Percentiles rank a stretch among this genome's conserved stretches.
Evolutionary conservation across 1,140 invertebrate species (phyloP).

Genomic region (Araneus ventricosus): DNA sequence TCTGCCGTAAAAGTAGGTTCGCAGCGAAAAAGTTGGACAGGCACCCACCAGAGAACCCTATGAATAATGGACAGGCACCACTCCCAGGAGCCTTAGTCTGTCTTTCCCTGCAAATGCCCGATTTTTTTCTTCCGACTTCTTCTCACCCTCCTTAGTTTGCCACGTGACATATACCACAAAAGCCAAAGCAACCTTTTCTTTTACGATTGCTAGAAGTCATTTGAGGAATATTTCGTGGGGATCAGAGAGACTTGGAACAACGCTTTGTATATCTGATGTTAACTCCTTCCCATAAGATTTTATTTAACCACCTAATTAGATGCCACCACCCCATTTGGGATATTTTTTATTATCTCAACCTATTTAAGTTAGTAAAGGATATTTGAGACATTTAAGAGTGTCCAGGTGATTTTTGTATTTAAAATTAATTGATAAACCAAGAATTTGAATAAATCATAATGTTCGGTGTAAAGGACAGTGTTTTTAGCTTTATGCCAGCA

Average conservation of each 20-base stretch:
- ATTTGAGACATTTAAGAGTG: no score
- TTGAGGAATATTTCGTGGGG: background rate
- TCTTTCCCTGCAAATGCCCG: background rate
- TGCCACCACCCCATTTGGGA: no score
- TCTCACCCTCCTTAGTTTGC: background rate
- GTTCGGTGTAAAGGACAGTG: no score
- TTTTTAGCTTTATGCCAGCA: no score
- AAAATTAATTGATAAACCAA: no score
- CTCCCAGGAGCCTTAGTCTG: slow-evolving; percentile 31
- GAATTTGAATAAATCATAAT: no score
- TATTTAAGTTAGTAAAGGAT: no score
- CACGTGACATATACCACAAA: background rate
- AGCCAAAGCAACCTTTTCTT: background rate
- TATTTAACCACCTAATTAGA: no score
- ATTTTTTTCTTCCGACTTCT: background rate
- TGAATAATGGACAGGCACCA: slow-evolving; percentile 34
- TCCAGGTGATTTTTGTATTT: no score
- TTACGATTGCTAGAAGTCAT: background rate
- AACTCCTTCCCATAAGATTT: no score
- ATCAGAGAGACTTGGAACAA: background rate
- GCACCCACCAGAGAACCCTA: slow-evolving; percentile 31
- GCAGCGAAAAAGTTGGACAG: slow-evolving; percentile 67
- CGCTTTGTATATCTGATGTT: no score
- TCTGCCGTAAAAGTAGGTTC: background rate
- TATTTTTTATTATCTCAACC: no score